Evolutionary conservation across 2,113 vertebrate genomes (phyloP), one percentile per base, ranked within the genome.

Genomic region (Oncorhynchus masou): DNA sequence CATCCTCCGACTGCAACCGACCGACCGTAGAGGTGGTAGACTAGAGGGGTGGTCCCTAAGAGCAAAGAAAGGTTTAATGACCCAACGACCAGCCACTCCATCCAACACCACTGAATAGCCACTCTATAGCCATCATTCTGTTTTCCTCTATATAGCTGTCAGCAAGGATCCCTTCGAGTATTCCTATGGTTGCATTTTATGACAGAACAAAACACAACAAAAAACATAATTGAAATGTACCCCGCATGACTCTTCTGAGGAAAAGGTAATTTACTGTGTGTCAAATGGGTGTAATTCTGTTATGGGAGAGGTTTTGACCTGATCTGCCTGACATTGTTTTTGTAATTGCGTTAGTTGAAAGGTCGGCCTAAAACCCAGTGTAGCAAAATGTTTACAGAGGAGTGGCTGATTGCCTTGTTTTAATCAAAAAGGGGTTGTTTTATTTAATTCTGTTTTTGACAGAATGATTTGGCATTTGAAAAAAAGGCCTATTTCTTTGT

Each of bases 291-390:
- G 68, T 72, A 62, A 74, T 74, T 83, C 64, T 64, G 68, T 67
- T 54, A 54, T 54, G 59, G 49, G 19, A 12, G 7, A 68, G 64
- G 57, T 24, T 64, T 29, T 78, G 73, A 79, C 79, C 70, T 9
- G 51, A 45, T 31, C 64, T 29, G 59, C 4, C 70, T 78, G 49
- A 72, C 54, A 74, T 79, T 76, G n/a, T 72, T 76, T 68, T 75
- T 34, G 34, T 74, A 70, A 78, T 80, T 78, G 74, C 15, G 13
- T 71, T 80, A 74, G 71, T 82, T 80, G 76, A 88, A 87, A 85
- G 78, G 81, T 85, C 85, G 74, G 39, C 75, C 29, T 60, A 39
- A 60, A 76, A 12, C 39, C 16, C 51, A 70, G 13, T 60, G 65
- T 62, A 57, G 80, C 67, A 64, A 74, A 75, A 79, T 74, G 71